phyloP scores from a whole-genome alignment of 2,113 vertebrate genomes.

The Catharus fuscescens region DNA sequence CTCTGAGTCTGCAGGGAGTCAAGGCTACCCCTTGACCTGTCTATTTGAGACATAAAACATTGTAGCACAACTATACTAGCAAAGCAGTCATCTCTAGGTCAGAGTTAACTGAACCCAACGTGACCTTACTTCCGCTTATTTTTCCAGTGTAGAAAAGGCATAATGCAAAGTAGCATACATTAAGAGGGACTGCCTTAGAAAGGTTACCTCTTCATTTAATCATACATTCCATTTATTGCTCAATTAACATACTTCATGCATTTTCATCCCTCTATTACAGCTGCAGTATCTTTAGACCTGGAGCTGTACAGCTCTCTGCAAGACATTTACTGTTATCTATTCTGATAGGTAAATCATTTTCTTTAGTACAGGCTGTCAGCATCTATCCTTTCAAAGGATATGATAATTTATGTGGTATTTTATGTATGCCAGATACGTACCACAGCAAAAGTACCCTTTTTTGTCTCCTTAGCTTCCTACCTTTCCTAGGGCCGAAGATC shows the following conservation, averaged over 20 bases:
- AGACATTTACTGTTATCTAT: conserved; percentile 11
- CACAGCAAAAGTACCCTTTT: background rate
- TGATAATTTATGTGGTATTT: background rate
- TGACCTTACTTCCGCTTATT: background rate
- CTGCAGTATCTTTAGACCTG: background rate
- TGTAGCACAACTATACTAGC: background rate
- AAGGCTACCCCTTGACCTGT: background rate
- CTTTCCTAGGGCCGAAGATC: background rate
- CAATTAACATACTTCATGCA: conserved; percentile 38
- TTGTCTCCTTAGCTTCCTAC: background rate
- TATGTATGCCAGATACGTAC: background rate
- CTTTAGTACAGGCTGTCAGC: background rate
- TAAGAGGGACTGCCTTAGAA: conserved; percentile 23
- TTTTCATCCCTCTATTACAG: conserved; percentile 26
- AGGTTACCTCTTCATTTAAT: conserved; percentile 57
- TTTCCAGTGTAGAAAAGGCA: background rate
- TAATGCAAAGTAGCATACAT: background rate
- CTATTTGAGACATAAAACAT: background rate
- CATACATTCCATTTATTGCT: conserved; percentile 48
- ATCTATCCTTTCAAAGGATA: background rate
- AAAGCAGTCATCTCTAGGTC: background rate
- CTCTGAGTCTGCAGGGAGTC: background rate
- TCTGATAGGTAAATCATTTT: conserved; percentile 7
- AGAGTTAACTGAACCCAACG: background rate
- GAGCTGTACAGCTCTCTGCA: background rate